Percentiles rank a stretch among this genome's conserved stretches.
These are phyloP conservation scores for Zaprionus taronus DNA, from an alignment of 1,140 invertebrate species.

Conservation along the genomic window DNA sequence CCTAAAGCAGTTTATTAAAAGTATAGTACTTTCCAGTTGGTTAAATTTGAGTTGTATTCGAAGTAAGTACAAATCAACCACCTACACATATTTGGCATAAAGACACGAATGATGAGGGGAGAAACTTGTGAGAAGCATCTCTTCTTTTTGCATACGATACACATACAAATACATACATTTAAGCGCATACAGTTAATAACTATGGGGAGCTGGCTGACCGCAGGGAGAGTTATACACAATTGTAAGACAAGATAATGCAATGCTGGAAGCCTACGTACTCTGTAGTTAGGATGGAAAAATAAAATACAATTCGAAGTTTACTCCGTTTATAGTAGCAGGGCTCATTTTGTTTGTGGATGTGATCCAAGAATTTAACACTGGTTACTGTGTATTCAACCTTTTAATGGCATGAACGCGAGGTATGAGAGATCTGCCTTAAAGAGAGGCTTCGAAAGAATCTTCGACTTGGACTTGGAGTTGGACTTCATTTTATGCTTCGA, in stretches of 20 bases:
- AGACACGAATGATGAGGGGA: background rate
- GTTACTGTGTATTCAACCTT: background rate
- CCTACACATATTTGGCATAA: background rate
- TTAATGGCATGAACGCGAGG: background rate
- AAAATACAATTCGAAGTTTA: background rate
- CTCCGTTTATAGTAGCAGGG: background rate
- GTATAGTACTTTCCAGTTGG: background rate
- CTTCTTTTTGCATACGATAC: background rate
- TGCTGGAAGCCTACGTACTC: background rate
- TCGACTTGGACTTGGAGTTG: slow-evolving; percentile 14
- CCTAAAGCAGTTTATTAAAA: background rate
- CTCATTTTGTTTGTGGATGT: background rate
- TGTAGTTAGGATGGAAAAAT: background rate
- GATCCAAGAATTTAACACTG: slow-evolving; percentile 1
- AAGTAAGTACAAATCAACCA: background rate
- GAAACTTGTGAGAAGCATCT: background rate
- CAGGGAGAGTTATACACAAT: slow-evolving; percentile 3
- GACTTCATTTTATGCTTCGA: slow-evolving; percentile 8
- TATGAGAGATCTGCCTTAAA: background rate
- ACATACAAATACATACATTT: background rate
- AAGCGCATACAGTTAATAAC: background rate
- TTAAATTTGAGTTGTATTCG: background rate
- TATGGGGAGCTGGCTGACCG: background rate
- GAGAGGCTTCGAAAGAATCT: slow-evolving; percentile 22
- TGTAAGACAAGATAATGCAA: background rate